Conservation (phyloP, 2,113 vertebrate genomes). For the Urocynchramus pylzowi region DNA sequence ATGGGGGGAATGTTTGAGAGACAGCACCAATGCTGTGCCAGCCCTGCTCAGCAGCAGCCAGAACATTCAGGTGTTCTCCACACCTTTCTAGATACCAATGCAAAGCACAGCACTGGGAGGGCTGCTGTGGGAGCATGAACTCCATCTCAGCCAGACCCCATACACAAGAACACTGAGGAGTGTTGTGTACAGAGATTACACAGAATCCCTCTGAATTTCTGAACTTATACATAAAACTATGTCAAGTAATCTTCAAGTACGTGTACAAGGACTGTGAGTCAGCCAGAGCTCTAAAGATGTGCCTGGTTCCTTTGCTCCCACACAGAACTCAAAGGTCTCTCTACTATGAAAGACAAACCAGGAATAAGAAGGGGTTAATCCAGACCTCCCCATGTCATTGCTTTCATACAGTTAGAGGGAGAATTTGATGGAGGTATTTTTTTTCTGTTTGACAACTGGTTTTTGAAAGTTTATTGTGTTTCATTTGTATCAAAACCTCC, state of each 20-base stretch:
- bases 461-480: neutral
- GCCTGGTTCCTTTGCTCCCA: neutral
- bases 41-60: neutral
- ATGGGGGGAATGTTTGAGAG: neutral
- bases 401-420: neutral
- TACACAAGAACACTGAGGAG: neutral
- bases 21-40: fast-evolving
- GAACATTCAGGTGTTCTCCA: neutral
- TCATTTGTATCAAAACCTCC: neutral
- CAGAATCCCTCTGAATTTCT: neutral
- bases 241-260: neutral
- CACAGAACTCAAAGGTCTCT: neutral
- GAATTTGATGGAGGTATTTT: neutral
- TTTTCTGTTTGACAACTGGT: neutral
- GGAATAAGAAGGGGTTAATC: neutral
- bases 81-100: neutral
- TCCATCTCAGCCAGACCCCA: neutral
- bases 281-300: neutral
- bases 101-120: neutral
- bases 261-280: neutral
- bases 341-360: neutral
- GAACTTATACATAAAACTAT: neutral
- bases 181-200: neutral
- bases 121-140: neutral
- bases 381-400: neutral